Percentiles rank a stretch among this genome's conserved stretches.
Evolutionary conservation across 2,888 invertebrate genomes (phyloP).

Genomic region (Nymphalis polychloros): DNA sequence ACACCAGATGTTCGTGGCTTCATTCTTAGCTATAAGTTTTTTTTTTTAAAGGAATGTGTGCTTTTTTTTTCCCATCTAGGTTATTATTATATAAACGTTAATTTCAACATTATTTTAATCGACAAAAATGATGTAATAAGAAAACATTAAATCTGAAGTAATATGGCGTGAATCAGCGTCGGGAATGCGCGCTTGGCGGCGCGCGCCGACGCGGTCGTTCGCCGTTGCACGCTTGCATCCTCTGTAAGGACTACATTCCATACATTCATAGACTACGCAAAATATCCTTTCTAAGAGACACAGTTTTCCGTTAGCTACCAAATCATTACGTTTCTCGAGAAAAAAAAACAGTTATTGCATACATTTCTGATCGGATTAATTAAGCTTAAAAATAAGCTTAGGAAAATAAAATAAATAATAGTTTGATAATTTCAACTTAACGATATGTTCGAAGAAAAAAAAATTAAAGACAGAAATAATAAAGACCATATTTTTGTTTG

Average conservation of each 20-base stretch:
- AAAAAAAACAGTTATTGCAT: neutral
- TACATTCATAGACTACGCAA: constrained; percentile 56
- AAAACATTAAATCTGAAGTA: constrained; percentile 4
- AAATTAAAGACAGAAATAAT: no score
- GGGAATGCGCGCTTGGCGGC: constrained; percentile 48
- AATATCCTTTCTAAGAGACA: constrained; percentile 16
- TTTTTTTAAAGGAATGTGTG: no score
- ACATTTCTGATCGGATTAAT: no score
- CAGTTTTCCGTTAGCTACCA: neutral
- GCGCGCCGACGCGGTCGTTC: constrained; percentile 55
- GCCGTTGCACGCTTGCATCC: constrained; percentile 55
- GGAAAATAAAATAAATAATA: no score
- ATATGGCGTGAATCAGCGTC: constrained; percentile 49
- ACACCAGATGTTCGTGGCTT: no score
- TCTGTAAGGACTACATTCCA: constrained; percentile 62
- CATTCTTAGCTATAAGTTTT: no score
- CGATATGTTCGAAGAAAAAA: no score
- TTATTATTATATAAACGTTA: no score
- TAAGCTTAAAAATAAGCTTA: no score
- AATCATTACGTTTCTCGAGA: neutral
- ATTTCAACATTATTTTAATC: neutral
- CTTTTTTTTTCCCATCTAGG: no score
- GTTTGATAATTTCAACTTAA: no score
- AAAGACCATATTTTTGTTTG: no score
- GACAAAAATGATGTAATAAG: neutral